Evolutionary conservation across 1,140 invertebrate species (phyloP), one percentile per base, ranked within the genome.

Genomic region (Drosophila virilis): DNA sequence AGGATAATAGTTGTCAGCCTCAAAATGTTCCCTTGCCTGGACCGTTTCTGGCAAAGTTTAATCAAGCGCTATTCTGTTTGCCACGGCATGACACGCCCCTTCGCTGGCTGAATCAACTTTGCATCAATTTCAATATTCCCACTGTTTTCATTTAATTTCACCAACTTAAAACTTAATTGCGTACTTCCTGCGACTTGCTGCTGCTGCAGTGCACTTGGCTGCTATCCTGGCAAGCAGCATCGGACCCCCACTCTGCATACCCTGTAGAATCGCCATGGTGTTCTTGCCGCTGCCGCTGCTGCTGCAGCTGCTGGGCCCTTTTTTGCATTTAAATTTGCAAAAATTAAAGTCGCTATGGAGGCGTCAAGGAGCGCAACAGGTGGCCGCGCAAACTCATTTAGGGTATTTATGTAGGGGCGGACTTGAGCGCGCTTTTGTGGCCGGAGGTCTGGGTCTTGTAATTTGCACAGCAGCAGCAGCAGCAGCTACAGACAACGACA

Each of bases 71-170:
- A 64, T 73, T 86, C 77, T 85, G 82, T 85, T 85, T 80, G 82
- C 78, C 55, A 46, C 22, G 46, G 17, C 60, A 62, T 50, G 28
- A 38, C 64, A 66, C 61, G 60, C 60, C 77, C 22, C 9, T 42
- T 38, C 15, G 43, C 43, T 33, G 38, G 58, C 50, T 77, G 70
- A 78, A 83, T 89, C 77, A 89, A 88, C 80, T 89, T 88, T 88
- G 84, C 84, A 88, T 88, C 84, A 88, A 88, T 88, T 88, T 88
- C 84, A 88, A 88, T 88, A 88, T 80, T 88, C 84, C 84, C 84
- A 88, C 84, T 88, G 84, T 88, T 88, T 88, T 88, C 84, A 88
- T 88, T 88, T 88, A 88, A 88, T 88, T 88, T 88, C 77, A 69
- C 61, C 84, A 88, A 88, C 84, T 88, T 88, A 88, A 89, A 88